A percentile compares a stretch with the other conserved stretches of the same genome.
phyloP scores from a whole-genome alignment of 2,113 vertebrate genomes.

The Lepus americanus region DNA sequence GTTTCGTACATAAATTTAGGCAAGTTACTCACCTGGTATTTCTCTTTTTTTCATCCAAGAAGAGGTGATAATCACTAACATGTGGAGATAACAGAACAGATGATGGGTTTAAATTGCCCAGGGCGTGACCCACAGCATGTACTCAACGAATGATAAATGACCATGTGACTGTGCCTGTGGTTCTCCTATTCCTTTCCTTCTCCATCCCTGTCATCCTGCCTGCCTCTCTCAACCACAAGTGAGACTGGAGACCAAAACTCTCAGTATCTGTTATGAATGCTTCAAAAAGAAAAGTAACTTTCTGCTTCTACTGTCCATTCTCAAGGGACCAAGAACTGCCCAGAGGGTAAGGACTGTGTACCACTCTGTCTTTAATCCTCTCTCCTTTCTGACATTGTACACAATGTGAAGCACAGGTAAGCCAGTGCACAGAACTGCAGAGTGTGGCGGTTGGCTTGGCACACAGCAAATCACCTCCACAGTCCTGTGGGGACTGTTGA shows the following conservation, averaged over 20 bases:
- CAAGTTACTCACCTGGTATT: not conserved
- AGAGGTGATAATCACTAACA: not conserved
- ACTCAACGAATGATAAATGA: not conserved
- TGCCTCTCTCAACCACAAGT: not conserved
- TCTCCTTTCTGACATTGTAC: not conserved
- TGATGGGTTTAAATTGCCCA: not conserved
- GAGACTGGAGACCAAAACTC: not conserved
- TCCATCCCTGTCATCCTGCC: too few species aligned
- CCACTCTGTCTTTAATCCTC: not conserved
- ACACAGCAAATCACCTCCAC: not conserved
- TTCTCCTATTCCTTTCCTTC: not conserved
- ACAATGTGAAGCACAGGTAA: not conserved
- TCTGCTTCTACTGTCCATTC: not conserved
- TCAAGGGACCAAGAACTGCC: not conserved
- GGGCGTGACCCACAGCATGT: not conserved
- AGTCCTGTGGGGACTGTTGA: not conserved
- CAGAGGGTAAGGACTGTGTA: not conserved
- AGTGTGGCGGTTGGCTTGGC: not conserved
- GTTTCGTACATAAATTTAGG: not conserved
- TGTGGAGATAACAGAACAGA: not conserved
- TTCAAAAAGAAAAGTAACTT: not conserved
- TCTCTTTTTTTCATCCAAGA: not conserved
- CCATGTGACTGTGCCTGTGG: not conserved
- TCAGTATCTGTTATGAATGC: not conserved
- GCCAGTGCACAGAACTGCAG: too few species aligned